These are phyloP conservation scores for Ochropacha duplaris DNA, from an alignment of 2,888 invertebrate genomes.

Conservation along the genomic window DNA sequence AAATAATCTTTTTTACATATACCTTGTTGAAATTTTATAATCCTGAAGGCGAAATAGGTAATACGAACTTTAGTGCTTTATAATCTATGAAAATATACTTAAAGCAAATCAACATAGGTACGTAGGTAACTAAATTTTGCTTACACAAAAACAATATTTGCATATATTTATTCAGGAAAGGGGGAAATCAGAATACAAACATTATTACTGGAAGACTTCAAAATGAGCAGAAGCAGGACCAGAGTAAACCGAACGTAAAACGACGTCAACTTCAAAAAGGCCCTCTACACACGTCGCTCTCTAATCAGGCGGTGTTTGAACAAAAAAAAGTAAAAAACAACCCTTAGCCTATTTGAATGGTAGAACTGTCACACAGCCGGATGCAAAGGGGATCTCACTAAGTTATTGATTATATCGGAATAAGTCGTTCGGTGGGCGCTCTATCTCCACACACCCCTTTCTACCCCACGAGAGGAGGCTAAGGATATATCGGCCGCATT, in stretches of 20 bases:
- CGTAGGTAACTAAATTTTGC: not conserved
- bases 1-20: no score
- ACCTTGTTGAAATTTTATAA: no score
- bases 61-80: no score
- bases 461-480: conserved; percentile 55
- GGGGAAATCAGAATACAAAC: conserved; percentile 56
- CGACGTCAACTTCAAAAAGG: conserved; percentile 71
- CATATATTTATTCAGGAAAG: conserved; percentile 48
- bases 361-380: conserved; percentile 80
- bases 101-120: not conserved
- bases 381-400: conserved; percentile 83
- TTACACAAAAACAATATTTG: conserved; percentile 38
- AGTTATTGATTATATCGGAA: conserved; percentile 84
- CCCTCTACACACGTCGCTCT: conserved; percentile 49
- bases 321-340: conserved; percentile 70
- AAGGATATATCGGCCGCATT: conserved; percentile 79
- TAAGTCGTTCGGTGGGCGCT: conserved; percentile 74
- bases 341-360: conserved; percentile 71
- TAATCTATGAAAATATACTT: no score
- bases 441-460: conserved; percentile 52
- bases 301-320: conserved; percentile 81
- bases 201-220: conserved; percentile 54
- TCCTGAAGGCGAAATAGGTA: no score
- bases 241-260: conserved; percentile 60
- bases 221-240: conserved; percentile 51